Evolutionary conservation across 2,113 vertebrate species (phyloP).

Genomic region (Cettia cetti): DNA sequence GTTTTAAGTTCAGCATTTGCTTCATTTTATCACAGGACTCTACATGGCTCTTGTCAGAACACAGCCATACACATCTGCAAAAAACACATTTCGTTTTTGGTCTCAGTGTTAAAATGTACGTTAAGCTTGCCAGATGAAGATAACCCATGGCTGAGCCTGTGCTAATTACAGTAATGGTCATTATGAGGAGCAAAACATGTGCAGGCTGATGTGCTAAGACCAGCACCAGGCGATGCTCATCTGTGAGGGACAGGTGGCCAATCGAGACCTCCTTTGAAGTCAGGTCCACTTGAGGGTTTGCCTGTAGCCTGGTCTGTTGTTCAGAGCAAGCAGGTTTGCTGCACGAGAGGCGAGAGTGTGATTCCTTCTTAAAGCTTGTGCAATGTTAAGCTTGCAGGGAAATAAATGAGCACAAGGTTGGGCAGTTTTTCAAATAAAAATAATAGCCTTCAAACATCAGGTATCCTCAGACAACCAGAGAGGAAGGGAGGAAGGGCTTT

Average conservation of each 20-base stretch:
- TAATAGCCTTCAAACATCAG: neutral
- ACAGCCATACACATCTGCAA: neutral
- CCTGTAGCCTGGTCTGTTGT: neutral
- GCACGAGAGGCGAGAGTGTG: neutral
- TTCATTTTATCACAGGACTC: neutral
- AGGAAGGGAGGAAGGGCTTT: neutral
- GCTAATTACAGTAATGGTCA: neutral
- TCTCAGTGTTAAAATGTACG: neutral
- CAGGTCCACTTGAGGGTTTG: neutral
- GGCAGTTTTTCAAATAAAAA: neutral
- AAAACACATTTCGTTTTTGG: neutral
- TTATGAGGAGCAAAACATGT: neutral
- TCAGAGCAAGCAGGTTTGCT: neutral
- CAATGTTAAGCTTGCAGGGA: neutral
- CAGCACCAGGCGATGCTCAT: fast-evolving
- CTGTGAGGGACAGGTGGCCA: neutral
- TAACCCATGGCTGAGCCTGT: neutral
- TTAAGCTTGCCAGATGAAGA: neutral
- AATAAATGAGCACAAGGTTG: neutral
- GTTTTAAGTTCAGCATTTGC: neutral
- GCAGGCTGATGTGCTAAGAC: neutral
- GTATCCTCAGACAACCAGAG: neutral
- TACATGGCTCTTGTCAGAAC: neutral
- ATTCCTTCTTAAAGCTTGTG: neutral
- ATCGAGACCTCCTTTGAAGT: neutral